Conservation (phyloP, 1,140 invertebrate species). For the Drosophila pseudoananassae region DNA sequence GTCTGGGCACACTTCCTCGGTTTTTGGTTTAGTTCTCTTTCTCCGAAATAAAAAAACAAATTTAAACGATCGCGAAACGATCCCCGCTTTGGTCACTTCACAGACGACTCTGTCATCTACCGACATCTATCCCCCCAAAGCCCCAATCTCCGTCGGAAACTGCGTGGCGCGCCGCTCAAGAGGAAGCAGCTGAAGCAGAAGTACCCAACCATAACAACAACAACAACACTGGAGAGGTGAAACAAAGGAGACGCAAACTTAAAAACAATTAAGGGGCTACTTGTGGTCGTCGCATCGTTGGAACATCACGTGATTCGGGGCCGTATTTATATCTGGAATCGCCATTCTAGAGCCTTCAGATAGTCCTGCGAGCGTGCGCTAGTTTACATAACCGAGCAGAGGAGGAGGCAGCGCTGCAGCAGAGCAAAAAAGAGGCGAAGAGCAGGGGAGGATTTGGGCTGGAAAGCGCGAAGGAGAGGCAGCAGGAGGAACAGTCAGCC, state of each 20-base stretch:
- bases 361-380: constrained; percentile 16
- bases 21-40: constrained; percentile 47
- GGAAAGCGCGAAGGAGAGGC: constrained; percentile 3
- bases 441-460: not conserved
- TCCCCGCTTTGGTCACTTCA: constrained; percentile 27
- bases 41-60: constrained; percentile 40
- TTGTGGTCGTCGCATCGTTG: constrained; percentile 37
- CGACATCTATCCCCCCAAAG: not conserved
- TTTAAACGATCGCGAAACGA: constrained; percentile 39
- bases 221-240: constrained; percentile 54
- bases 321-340: not conserved
- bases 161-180: constrained; percentile 6
- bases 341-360: too few relatives aligned
- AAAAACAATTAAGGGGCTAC: constrained; percentile 57
- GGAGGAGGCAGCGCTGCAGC: constrained; percentile 5
- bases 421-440: not conserved
- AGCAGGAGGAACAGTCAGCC: constrained; percentile 1
- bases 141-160: constrained; percentile 1
- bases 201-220: constrained; percentile 10
- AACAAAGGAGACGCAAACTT: constrained; percentile 71
- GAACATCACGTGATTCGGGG: constrained; percentile 36
- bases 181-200: constrained; percentile 33
- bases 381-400: constrained; percentile 58
- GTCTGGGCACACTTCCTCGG: constrained; percentile 15
- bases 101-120: constrained; percentile 17